Percentiles rank a stretch among this genome's conserved stretches.
Conservation (phyloP, 2,797 vertebrate genomes). For the Tenualosa thibaudeaui region DNA sequence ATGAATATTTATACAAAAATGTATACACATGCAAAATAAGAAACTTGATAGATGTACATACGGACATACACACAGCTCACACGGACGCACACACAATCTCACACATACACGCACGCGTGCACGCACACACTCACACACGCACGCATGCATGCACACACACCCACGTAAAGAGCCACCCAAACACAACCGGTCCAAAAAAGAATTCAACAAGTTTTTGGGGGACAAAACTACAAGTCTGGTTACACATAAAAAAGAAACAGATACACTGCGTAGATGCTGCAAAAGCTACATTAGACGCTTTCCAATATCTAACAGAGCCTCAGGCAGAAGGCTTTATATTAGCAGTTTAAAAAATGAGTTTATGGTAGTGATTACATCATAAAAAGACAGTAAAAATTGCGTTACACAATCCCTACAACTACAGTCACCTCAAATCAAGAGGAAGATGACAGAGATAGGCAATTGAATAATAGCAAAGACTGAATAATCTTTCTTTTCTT, state of each 20-base stretch:
- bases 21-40: slow-evolving; percentile 51
- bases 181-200: neutral
- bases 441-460: slow-evolving; percentile 13
- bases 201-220: slow-evolving; percentile 17
- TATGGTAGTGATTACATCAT: neutral
- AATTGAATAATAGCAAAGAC: neutral
- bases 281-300: slow-evolving; percentile 19
- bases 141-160: slow-evolving; percentile 29
- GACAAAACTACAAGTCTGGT: slow-evolving; percentile 22
- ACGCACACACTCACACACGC: slow-evolving; percentile 6
- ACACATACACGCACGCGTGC: slow-evolving; percentile 26
- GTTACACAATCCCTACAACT: slow-evolving; percentile 14
- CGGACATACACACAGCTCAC: neutral
- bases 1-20: slow-evolving; percentile 44
- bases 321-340: slow-evolving; percentile 1
- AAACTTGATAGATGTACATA: neutral
- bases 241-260: neutral
- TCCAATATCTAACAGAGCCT: neutral
- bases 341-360: slow-evolving; percentile 9
- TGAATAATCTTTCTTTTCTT: neutral
- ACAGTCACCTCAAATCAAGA: neutral
- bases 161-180: slow-evolving; percentile 11
- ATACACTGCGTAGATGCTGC: slow-evolving; percentile 16
- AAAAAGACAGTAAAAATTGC: slow-evolving; percentile 28
- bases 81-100: neutral